Evolutionary conservation across 2,888 invertebrate species (phyloP).

Genomic region (Oxyteleia sp.): DNA sequence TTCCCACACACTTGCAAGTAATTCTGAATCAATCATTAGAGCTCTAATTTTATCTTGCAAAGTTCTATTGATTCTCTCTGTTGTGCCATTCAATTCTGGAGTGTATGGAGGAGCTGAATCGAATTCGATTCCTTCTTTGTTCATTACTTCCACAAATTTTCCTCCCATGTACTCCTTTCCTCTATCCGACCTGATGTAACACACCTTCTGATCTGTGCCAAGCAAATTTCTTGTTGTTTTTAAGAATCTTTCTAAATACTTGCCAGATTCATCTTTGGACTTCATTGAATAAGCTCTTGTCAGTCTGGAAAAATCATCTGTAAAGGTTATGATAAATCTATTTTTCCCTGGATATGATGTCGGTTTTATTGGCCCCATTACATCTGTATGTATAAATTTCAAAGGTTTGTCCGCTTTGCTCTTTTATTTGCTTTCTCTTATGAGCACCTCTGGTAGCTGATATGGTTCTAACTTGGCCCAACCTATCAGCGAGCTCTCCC

Average conservation of each 20-base stretch:
- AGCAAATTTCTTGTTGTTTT: not conserved
- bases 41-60: slow-evolving; percentile 14
- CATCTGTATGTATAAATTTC: slow-evolving; percentile 76
- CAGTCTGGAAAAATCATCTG: slow-evolving; percentile 75
- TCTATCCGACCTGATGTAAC: not conserved
- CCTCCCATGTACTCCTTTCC: not conserved
- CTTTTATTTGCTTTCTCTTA: no score
- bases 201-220: not conserved
- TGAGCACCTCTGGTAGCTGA: no score
- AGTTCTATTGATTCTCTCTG: not conserved
- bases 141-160: not conserved
- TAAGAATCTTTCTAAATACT: slow-evolving; percentile 5
- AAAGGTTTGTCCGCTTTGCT: no score
- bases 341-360: slow-evolving; percentile 59
- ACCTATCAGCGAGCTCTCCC: no score
- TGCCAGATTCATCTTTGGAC: slow-evolving; percentile 68
- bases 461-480: no score
- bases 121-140: not conserved
- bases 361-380: slow-evolving; percentile 71
- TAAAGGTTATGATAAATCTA: slow-evolving; percentile 69
- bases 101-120: not conserved
- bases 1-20: slow-evolving; percentile 3
- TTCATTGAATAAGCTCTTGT: slow-evolving; percentile 75
- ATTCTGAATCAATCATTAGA: not conserved
- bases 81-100: not conserved